Percentiles rank a stretch among this genome's conserved stretches.
These are phyloP conservation scores for Endomychus coccineus DNA, from an alignment of 2,888 invertebrate species.

Conservation along the genomic window DNA sequence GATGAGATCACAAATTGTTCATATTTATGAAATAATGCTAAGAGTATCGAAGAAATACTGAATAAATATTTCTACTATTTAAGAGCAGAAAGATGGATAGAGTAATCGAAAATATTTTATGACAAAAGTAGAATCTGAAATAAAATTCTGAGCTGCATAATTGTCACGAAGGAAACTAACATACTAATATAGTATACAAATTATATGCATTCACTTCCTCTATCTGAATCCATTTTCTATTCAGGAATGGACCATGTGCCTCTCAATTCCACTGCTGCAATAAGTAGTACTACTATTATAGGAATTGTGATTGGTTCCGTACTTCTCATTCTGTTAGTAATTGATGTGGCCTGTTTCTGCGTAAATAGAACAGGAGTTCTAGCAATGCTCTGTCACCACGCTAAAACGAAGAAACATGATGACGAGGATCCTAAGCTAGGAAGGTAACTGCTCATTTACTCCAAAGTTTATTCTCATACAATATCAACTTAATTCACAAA, in stretches of 20 bases:
- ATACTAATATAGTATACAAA: no score
- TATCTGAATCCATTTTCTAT: no score
- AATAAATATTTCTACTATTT: no score
- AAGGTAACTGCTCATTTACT: constrained; percentile 56
- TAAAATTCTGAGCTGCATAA: no score
- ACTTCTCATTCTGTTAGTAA: constrained; percentile 68
- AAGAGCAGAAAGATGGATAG: no score
- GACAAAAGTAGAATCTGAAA: no score
- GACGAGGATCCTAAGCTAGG: constrained; percentile 79
- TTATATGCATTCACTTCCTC: no score
- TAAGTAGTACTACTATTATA: constrained; percentile 72
- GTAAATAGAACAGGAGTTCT: constrained; percentile 59
- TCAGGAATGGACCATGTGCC: constrained; percentile 31
- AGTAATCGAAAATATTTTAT: no score
- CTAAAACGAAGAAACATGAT: constrained; percentile 59
- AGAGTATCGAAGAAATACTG: no score
- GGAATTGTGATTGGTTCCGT: constrained; percentile 79
- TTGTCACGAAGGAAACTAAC: no score
- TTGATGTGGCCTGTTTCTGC: constrained; percentile 76
- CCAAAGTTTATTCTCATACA: constrained; percentile 1
- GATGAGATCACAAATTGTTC: no score
- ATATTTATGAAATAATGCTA: no score
- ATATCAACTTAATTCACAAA: background rate
- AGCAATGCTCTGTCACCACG: constrained; percentile 57
- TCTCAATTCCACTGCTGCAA: constrained; percentile 45